Evolutionary conservation across 2,797 vertebrate genomes (phyloP).

Genomic region (Cynopterus sphinx): DNA sequence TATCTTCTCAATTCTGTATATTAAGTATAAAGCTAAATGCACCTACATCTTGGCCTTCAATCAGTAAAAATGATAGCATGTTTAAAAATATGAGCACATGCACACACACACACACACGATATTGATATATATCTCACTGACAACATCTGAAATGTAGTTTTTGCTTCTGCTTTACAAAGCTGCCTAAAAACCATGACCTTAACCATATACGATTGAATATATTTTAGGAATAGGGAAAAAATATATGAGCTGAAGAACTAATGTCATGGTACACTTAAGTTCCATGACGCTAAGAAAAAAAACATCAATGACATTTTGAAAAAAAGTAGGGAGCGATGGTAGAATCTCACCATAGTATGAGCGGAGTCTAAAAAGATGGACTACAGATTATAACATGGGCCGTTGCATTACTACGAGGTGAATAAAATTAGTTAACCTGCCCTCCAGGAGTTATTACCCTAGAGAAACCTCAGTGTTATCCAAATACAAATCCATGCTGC

Average conservation of each 20-base stretch:
- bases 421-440: not conserved
- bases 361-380: not conserved
- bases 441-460: not conserved
- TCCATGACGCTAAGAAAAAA: not conserved
- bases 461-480: not conserved
- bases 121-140: not conserved
- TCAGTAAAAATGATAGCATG: not conserved
- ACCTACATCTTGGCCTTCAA: not conserved
- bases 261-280: not conserved
- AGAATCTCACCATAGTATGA: not conserved
- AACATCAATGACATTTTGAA: not conserved
- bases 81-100: not conserved
- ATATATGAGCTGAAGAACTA: not conserved
- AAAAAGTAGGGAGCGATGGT: not conserved
- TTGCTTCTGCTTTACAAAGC: constrained; percentile 28
- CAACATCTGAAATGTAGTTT: not conserved
- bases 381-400: not conserved
- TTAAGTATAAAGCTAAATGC: not conserved
- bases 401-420: not conserved
- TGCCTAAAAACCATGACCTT: not conserved
- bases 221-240: not conserved
- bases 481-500: not conserved
- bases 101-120: not conserved
- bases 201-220: not conserved
- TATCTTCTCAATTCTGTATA: not conserved